Conservation (phyloP, 2,888 invertebrate species). For the Brenthis hecate region DNA sequence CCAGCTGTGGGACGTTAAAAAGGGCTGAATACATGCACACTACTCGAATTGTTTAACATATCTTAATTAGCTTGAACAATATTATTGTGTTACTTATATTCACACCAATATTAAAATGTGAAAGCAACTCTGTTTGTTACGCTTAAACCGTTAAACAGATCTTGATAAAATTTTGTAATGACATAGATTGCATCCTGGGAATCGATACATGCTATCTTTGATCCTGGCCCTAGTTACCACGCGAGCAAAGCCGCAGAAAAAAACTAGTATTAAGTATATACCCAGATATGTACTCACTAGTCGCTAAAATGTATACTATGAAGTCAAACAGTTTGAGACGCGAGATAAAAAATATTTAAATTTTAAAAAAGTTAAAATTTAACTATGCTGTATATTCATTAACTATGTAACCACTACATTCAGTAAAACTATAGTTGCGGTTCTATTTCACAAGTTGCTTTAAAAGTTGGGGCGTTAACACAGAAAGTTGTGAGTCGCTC, state of each 20-base stretch:
- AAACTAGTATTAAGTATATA: not conserved
- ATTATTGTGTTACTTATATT: no score
- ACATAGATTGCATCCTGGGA: no score
- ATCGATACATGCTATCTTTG: no score
- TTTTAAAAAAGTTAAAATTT: constrained; percentile 8
- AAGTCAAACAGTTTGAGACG: no score
- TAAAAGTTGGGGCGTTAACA: constrained; percentile 26
- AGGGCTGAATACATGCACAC: not conserved
- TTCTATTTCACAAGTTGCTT: constrained; percentile 20
- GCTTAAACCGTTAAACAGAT: no score
- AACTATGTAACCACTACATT: constrained; percentile 30
- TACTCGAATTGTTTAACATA: not conserved
- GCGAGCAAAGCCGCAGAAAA: not conserved
- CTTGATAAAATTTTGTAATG: no score
- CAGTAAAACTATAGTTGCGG: constrained; percentile 37
- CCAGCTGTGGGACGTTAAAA: not conserved
- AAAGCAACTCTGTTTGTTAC: no score
- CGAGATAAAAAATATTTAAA: no score
- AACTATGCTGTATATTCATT: constrained; percentile 2
- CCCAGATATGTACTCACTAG: not conserved
- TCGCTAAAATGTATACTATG: no score
- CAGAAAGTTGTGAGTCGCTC: constrained; percentile 15
- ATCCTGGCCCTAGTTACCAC: no score
- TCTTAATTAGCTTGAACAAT: no score
- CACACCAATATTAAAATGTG: no score